Conservation (phyloP, 2,113 vertebrate species). For the Azemiops feae region DNA sequence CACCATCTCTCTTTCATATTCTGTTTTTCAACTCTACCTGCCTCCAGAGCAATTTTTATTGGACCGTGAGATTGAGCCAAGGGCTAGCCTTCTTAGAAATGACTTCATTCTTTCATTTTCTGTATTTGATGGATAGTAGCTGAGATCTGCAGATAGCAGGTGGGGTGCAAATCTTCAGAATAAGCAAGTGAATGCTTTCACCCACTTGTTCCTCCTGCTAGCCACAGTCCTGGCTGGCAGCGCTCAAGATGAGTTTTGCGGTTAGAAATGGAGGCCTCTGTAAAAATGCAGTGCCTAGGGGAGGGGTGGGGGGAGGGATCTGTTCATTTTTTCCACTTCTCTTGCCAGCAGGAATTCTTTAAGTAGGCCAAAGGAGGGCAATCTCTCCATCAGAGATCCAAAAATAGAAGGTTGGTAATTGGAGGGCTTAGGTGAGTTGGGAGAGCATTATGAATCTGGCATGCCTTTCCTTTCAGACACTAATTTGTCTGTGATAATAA, state of each 20-base stretch:
- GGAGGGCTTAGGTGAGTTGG: not conserved
- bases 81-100: not conserved
- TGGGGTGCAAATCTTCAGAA: not conserved
- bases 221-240: not conserved
- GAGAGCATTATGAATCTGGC: not conserved
- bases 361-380: not conserved
- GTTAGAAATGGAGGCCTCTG: not conserved
- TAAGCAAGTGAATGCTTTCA: not conserved
- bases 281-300: not conserved
- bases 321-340: not conserved
- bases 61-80: not conserved
- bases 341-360: not conserved
- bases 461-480: not conserved
- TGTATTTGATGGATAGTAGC: not conserved
- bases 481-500: conserved; percentile 17
- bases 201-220: not conserved
- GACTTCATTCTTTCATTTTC: not conserved
- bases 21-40: not conserved
- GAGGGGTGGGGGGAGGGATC: not conserved
- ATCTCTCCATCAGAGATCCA: not conserved
- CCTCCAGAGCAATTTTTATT: not conserved
- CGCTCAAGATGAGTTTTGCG: not conserved
- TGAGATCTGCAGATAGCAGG: not conserved
- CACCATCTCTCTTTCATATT: not conserved
- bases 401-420: not conserved